Base-by-base conservation (phyloP, 2,888 invertebrate genomes). In the Ypsolopha scabrella region DNA sequence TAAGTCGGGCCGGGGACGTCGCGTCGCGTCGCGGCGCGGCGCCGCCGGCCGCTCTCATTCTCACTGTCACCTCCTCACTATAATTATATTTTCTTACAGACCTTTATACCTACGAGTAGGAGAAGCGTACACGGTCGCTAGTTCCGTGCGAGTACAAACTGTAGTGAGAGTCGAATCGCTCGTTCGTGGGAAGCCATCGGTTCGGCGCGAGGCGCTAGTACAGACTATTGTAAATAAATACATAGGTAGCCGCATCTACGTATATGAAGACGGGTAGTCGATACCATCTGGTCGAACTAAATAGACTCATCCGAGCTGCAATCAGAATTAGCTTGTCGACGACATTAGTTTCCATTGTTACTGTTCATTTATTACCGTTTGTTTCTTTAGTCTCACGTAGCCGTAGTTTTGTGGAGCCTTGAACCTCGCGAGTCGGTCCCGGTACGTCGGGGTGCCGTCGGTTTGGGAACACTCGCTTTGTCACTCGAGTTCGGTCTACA, bases 161-260 rank as follows among this genome's bases (percentile, higher is more conserved):
- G 71, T 78, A 80, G 82, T 80, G 81, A 80, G 80, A 74, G 75
- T 72, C 70, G 74, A 71, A 72, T 74, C 75, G 72, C 75, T 74
- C 80, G 83, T 80, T 82, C 82, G 83, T 81, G 85, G 79, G 81
- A 80, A 81, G 83, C 82, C 82, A 78, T 83, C 83, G 82, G 83
- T 82, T 81, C 83, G 78, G 75, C 83, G 85, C 82, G 80, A 77
- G 67, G 72, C 78, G 79, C 70, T 75, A 81, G 75, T 75, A 79
- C 52, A 43, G 45, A 39, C 67, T 65, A 73, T 79, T 83, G 81
- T 85, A 83, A 68, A 85, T 82, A 83, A 71, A 80, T 85, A 83
- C 82, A 77, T 81, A 85, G 80, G 81, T 38, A 41, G 41, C 41
- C 41, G 43, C 36, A 46, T 51, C 10, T 39, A 39, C 10, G 41